These are phyloP conservation scores for Bufo bufo DNA, from an alignment of 2,113 vertebrate genomes.

Conservation along the genomic window DNA sequence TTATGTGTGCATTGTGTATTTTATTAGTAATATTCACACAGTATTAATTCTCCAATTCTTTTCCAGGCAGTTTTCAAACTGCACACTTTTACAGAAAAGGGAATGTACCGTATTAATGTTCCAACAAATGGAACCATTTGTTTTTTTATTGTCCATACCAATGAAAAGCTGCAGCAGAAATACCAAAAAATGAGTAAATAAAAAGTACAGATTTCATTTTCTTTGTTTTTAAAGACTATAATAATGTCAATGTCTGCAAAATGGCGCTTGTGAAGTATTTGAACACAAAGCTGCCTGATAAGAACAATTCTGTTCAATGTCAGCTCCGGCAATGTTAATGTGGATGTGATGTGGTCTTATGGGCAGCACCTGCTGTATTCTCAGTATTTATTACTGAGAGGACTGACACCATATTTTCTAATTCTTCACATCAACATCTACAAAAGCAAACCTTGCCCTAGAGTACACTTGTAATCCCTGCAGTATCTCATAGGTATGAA, in stretches of 20 bases:
- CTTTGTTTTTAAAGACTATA: not conserved
- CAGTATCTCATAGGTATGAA: slow-evolving; percentile 26
- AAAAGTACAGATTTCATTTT: not conserved
- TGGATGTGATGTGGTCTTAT: slow-evolving; percentile 15
- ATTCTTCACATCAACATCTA: slow-evolving; percentile 19
- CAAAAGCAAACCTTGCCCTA: slow-evolving; percentile 17
- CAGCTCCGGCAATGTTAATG: not conserved
- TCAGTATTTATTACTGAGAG: slow-evolving; percentile 8
- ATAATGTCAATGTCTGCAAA: slow-evolving; percentile 3
- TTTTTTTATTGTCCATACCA: slow-evolving; percentile 8
- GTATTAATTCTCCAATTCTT: slow-evolving; percentile 33
- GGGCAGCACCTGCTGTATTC: not conserved
- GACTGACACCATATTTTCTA: slow-evolving; percentile 18
- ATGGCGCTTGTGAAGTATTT: not conserved
- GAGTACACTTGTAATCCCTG: slow-evolving; percentile 28
- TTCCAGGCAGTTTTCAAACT: slow-evolving; percentile 18
- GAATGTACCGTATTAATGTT: slow-evolving; percentile 13
- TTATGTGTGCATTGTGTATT: slow-evolving; percentile 5
- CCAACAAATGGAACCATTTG: not conserved
- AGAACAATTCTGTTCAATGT: slow-evolving; percentile 22
- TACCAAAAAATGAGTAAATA: slow-evolving; percentile 13
- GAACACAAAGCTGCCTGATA: not conserved
- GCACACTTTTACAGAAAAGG: slow-evolving; percentile 4
- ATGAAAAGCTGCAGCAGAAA: not conserved
- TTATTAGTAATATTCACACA: slow-evolving; percentile 47